These are phyloP conservation scores for Pyrocoelia pectoralis DNA, from an alignment of 2,888 invertebrate species.

Conservation along the genomic window DNA sequence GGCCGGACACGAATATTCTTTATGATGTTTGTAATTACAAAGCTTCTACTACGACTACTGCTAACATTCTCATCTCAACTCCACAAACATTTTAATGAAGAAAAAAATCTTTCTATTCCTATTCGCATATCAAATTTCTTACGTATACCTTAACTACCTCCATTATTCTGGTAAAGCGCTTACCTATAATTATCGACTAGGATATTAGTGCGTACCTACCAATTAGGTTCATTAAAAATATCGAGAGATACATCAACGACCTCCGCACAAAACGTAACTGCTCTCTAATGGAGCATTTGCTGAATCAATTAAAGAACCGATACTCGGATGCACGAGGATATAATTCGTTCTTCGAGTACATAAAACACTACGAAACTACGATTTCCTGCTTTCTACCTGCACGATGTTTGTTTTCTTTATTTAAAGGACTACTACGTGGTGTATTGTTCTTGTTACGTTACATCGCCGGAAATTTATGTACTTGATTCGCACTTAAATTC, in stretches of 20 bases:
- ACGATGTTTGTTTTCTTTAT: slow-evolving; percentile 39
- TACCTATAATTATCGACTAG: slow-evolving; percentile 43
- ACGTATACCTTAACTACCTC: slow-evolving; percentile 14
- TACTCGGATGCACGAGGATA: slow-evolving; percentile 52
- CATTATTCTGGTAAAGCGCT: slow-evolving; percentile 8
- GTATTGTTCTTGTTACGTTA: slow-evolving; percentile 12
- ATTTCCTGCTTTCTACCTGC: slow-evolving; percentile 50
- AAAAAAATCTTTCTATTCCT: background rate
- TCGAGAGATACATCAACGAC: slow-evolving; percentile 29
- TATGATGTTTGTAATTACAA: background rate
- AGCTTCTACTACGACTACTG: too few species aligned
- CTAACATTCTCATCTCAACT: background rate
- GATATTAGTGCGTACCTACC: slow-evolving; percentile 45
- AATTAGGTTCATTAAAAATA: slow-evolving; percentile 42
- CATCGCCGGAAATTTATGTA: slow-evolving; percentile 23
- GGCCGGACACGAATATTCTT: slow-evolving; percentile 13
- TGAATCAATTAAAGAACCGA: slow-evolving; percentile 54
- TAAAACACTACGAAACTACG: slow-evolving; percentile 48
- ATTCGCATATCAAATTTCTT: slow-evolving; percentile 9
- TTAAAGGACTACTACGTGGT: slow-evolving; percentile 20
- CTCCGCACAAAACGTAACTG: slow-evolving; percentile 36
- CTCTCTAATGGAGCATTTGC: slow-evolving; percentile 45
- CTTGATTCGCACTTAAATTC: background rate
- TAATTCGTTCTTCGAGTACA: slow-evolving; percentile 50
- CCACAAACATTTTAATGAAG: background rate